Conservation (phyloP, 2,113 vertebrate genomes). For the Climacteris rufus region DNA sequence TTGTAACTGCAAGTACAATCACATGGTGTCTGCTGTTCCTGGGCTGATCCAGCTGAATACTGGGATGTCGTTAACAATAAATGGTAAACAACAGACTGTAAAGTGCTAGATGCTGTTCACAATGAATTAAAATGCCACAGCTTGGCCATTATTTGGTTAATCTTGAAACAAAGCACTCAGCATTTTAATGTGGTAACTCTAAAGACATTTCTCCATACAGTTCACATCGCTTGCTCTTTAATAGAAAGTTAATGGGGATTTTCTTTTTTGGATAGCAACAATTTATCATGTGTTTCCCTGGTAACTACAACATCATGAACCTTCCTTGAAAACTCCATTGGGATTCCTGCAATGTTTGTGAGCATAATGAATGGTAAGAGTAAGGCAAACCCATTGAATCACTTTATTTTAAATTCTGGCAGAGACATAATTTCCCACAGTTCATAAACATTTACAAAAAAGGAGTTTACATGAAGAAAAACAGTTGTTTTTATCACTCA, state of each 20-base stretch:
- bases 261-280: conserved; percentile 43
- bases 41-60: not conserved
- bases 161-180: conserved; percentile 7
- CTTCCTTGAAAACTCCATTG: conserved; percentile 18
- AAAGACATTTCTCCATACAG: not conserved
- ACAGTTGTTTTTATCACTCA: conserved; percentile 38
- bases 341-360: conserved; percentile 38
- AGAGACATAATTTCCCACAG: conserved; percentile 54
- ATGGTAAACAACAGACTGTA: not conserved
- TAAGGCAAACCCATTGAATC: conserved; percentile 44
- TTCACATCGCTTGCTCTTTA: not conserved
- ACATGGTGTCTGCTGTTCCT: not conserved
- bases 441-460: conserved; percentile 63
- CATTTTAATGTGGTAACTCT: not conserved
- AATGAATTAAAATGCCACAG: not conserved
- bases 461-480: conserved; percentile 47
- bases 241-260: conserved; percentile 50
- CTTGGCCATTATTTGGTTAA: conserved; percentile 13
- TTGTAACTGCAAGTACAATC: not conserved
- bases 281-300: conserved; percentile 54
- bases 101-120: not conserved
- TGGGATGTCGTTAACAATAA: not conserved
- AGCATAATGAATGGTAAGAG: conserved; percentile 40
- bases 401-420: conserved; percentile 52
- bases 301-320: conserved; percentile 30